A percentile compares a stretch with the other conserved stretches of the same genome.
Evolutionary conservation across 2,113 vertebrate species (phyloP).

Genomic region (Cnemophilus loriae): DNA sequence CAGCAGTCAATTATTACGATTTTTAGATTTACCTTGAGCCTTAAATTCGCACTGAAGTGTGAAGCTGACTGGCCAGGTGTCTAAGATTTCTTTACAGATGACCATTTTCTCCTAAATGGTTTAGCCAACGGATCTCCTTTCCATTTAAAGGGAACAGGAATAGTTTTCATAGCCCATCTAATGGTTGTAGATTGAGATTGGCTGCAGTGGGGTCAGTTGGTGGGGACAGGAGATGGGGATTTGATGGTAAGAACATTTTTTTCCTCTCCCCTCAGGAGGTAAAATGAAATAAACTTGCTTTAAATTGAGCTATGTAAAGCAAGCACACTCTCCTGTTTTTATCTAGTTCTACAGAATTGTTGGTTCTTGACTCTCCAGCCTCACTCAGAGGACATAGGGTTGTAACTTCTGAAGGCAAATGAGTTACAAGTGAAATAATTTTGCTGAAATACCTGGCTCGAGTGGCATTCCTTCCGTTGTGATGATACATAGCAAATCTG

Average conservation of each 20-base stretch:
- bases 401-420: background rate
- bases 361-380: background rate
- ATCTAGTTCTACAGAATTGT: background rate
- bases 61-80: background rate
- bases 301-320: background rate
- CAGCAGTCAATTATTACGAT: background rate
- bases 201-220: background rate
- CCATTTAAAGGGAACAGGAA: background rate
- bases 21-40: background rate
- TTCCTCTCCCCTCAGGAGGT: background rate
- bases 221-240: background rate
- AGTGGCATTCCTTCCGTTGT: conserved; percentile 74
- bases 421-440: background rate
- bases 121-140: background rate
- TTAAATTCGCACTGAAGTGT: background rate
- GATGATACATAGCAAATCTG: conserved; percentile 84
- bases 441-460: conserved; percentile 75
- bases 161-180: background rate
- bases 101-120: background rate
- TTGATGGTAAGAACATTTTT: background rate
- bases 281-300: background rate
- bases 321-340: background rate
- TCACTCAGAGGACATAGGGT: background rate
- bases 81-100: background rate
- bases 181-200: background rate